Conservation (phyloP, 53 echinoderm and acorn worm genomes). For the Antedon mediterranea region DNA sequence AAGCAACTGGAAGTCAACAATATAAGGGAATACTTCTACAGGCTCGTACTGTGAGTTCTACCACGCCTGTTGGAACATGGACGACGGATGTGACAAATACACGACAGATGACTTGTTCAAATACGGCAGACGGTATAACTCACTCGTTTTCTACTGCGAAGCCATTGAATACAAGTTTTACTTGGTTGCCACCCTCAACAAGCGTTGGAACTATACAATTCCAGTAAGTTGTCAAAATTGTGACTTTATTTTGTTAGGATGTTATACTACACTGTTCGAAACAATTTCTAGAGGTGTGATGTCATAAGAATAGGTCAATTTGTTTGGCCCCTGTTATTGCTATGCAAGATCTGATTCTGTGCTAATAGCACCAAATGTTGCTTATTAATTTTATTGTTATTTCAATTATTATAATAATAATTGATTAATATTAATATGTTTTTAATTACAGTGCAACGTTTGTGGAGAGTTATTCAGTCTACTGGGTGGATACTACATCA, state of each 20-base stretch:
- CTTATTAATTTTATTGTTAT: too few relatives aligned
- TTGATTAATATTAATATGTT: too few relatives aligned
- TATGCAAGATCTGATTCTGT: too few relatives aligned
- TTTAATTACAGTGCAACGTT: neutral
- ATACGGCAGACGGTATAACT: conserved; percentile 21
- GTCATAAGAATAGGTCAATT: too few relatives aligned
- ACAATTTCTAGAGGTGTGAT: too few relatives aligned
- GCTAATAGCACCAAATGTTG: too few relatives aligned
- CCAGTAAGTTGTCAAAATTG: conserved; percentile 19
- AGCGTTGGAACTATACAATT: conserved; percentile 34
- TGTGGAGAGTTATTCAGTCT: neutral
- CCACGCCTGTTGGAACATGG: conserved; percentile 25
- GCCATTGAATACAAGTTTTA: conserved; percentile 10
- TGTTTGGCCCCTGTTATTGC: too few relatives aligned
- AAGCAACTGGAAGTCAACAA: neutral
- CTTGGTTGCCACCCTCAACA: conserved; percentile 23
- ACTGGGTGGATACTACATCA: neutral
- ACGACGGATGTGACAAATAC: conserved; percentile 4
- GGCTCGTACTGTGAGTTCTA: conserved; percentile 15
- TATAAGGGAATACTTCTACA: conserved; percentile 33
- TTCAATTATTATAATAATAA: too few relatives aligned
- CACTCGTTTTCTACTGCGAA: conserved; percentile 14
- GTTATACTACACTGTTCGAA: too few relatives aligned
- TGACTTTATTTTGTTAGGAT: too few relatives aligned
- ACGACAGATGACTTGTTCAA: conserved; percentile 8